phyloP scores from a whole-genome alignment of 2,888 invertebrate genomes.

The Eilema sororculum region DNA sequence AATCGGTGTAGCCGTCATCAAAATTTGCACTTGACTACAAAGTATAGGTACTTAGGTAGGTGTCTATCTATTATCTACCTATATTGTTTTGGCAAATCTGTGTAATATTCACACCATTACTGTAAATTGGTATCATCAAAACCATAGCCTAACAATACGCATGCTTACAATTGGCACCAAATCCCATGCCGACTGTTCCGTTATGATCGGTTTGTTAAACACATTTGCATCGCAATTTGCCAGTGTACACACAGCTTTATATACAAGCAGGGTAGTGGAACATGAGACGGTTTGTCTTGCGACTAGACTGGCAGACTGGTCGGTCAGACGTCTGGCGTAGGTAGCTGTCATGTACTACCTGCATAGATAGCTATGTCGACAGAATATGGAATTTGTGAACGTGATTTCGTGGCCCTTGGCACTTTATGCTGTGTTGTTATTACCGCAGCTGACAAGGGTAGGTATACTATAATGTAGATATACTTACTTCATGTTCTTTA shows the following conservation, averaged over 20 bases:
- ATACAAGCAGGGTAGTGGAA: slow-evolving; percentile 40
- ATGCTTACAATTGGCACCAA: background rate
- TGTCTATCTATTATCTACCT: too few relatives aligned
- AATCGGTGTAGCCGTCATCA: background rate
- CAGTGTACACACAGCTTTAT: slow-evolving; percentile 18
- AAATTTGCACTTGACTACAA: background rate
- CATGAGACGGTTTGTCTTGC: slow-evolving; percentile 43
- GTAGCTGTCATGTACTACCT: slow-evolving; percentile 16
- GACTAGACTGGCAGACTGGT: slow-evolving; percentile 32
- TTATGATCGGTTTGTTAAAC: slow-evolving; percentile 32
- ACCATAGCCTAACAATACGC: background rate
- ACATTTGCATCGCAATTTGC: slow-evolving; percentile 31
- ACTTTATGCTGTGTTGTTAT: background rate
- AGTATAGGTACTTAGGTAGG: too few relatives aligned
- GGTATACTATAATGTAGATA: too few relatives aligned
- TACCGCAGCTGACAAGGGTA: background rate
- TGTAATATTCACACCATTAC: background rate
- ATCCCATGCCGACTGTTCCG: slow-evolving; percentile 7
- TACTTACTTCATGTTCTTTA: too few relatives aligned
- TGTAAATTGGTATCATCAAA: background rate
- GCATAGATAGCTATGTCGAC: slow-evolving; percentile 19
- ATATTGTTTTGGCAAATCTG: background rate
- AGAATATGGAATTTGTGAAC: slow-evolving; percentile 15
- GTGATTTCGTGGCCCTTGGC: slow-evolving; percentile 11
- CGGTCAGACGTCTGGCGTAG: slow-evolving; percentile 39